Conservation (phyloP, 2,113 vertebrate species). For the Anolis sagrei region DNA sequence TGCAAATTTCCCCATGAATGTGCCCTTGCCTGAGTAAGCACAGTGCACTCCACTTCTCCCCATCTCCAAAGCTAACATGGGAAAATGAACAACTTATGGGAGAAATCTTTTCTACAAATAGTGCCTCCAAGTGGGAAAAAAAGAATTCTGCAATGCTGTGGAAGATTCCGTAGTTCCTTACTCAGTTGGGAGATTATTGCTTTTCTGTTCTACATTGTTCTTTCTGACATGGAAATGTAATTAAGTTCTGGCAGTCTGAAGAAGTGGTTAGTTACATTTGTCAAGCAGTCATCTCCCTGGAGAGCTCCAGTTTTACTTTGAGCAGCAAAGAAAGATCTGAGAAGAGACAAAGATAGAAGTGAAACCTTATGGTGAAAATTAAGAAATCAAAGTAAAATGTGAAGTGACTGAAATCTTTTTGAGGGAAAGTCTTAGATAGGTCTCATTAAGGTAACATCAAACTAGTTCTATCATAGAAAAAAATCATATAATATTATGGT, state of each 20-base stretch:
- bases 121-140: background rate
- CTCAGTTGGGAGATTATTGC: background rate
- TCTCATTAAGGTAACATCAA: background rate
- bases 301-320: background rate
- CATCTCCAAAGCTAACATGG: background rate
- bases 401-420: background rate
- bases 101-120: background rate
- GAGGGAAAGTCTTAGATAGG: background rate
- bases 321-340: background rate
- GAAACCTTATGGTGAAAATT: background rate
- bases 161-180: background rate
- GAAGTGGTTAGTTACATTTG: background rate
- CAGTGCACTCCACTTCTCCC: background rate
- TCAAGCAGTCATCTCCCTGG: background rate
- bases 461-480: background rate
- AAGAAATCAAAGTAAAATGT: background rate
- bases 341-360: background rate
- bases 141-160: background rate
- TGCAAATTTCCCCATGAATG: background rate
- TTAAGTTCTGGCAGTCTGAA: conserved; percentile 9
- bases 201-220: background rate
- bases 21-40: background rate
- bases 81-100: background rate
- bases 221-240: conserved; percentile 4
- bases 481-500: background rate